Base-by-base conservation (phyloP, 2,113 vertebrate species). In the Propithecus coquereli region DNA sequence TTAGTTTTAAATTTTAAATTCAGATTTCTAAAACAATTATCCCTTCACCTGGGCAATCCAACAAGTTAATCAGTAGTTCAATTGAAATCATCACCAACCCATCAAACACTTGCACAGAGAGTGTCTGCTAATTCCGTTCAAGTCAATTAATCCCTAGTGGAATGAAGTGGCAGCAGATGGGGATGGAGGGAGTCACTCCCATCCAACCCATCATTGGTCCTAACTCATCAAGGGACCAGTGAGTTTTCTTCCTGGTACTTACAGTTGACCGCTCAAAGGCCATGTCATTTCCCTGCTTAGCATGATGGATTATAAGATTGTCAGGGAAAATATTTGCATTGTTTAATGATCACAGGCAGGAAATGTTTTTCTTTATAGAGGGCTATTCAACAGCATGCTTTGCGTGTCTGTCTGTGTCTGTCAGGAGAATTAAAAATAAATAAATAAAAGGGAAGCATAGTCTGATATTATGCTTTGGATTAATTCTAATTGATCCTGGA, bases 141-240 rank as follows among this genome's bases (percentile, higher is more conserved):
- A 98, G 96, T 96, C 97, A 96, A 96, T 98, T 98, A 98, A 97
- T 98, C 97, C 96, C 96, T 94, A 82, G 88, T 97, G 96, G 94
- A 97, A 98, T 91, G 91, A 95, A 97, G 96, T 81, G 20, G 20
- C 22, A 93, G 83, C 94, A 95, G 89, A 97, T 97, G 93, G 97
- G 87, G 90, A 61, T 92, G 91, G 90, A 98, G 95, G 87, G 94
- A 87, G 80, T 96, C 77, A 70, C 45, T 76, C 93, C 93, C 91
- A 94, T 82, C 95, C 81, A 97, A 89, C 94, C 93, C 70, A 82
- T 47, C 95, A 79, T 74, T 80, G 65, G 54, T 96, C 94, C 90
- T 97, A 83, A 95, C 95, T 96, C 97, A 96, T 90, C 84, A 90
- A 96, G 93, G 97, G 97, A 97, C 71, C 66, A 43, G 59, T 23